Evolutionary conservation across 2,888 invertebrate species (phyloP), one percentile per base, ranked within the genome.

Genomic region (Aphidoletes aphidimyza): DNA sequence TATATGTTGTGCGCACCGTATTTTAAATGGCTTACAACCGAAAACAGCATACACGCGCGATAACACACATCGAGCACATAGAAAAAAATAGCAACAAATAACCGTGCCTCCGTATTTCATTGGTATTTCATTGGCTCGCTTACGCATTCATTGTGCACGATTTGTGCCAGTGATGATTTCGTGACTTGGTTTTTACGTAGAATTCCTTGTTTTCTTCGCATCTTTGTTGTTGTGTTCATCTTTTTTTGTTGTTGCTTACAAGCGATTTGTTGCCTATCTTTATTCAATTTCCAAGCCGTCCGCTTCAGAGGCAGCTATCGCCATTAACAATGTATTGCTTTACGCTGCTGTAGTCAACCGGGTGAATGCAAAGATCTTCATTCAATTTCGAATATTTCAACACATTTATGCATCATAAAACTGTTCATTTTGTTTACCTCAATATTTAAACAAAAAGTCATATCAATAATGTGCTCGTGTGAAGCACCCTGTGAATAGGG

Each of bases 91-190:
- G 49, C 36, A 84, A 34, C 47, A 49, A 47, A 47, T 89, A 89
- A 93, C 91, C 95, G 94, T 93, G 94, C 95, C 95, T 93, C 93
- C 93, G 84, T 49, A 84, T 84, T 84, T 49, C 49, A 84, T 84
- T 36, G 84, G 84, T 34, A 45, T 83, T 83, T 83, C 47, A 47
- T 47, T 42, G 47, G 69, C 34, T 69, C 30, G 69, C 54, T 69
- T 69, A 69, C 69, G 69, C 69, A 69, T 69, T 69, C 34, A 69
- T 69, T 30, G 69, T 69, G 69, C 69, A 69, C 69, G 69, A 69
- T 69, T 69, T 69, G 34, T 69, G 69, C 69, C 69, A 69, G 69
- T 69, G 69, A 69, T 69, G 69, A 69, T 69, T 69, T 69, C 69
- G 69, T 69, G 69, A 69, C 69, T 69, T 69, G 69, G 26, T 26